A percentile compares a stretch with the other conserved stretches of the same genome.
Conservation (phyloP, 1,140 invertebrate species). For the Chymomyza costata region DNA sequence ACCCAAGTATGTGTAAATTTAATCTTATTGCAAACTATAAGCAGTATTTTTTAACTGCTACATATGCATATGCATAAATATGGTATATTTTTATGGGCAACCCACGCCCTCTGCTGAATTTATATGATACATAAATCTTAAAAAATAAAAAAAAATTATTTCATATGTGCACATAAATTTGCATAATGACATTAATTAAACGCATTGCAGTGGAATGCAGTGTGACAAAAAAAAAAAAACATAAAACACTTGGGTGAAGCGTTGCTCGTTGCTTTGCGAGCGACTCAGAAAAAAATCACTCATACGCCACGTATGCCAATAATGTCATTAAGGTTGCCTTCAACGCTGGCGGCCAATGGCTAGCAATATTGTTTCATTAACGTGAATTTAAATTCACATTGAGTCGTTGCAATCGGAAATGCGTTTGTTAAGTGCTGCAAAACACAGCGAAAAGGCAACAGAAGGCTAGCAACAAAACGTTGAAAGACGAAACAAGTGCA, state of each 20-base stretch:
- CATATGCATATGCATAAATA: conserved; percentile 23
- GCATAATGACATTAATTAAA: conserved; percentile 70
- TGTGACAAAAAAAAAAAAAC: conserved; percentile 8
- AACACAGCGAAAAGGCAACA: neutral
- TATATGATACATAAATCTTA: conserved; percentile 58
- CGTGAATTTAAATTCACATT: conserved; percentile 67
- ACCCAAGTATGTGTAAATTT: no score
- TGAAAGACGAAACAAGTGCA: conserved; percentile 25
- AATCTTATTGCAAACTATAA: no score
- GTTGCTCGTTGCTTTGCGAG: conserved; percentile 1
- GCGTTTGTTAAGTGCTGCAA: conserved; percentile 44
- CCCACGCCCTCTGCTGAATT: conserved; percentile 34
- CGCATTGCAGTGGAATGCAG: conserved; percentile 30
- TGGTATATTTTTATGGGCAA: neutral
- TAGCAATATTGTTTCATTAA: conserved; percentile 65
- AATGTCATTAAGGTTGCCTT: conserved; percentile 54
- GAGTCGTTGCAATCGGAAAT: conserved; percentile 60
- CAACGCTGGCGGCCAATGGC: conserved; percentile 16
- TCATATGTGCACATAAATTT: conserved; percentile 56
- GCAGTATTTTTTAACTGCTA: no score
- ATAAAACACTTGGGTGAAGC: conserved; percentile 16
- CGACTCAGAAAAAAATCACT: conserved; percentile 34
- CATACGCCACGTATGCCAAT: conserved; percentile 60
- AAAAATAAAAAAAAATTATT: conserved; percentile 40
- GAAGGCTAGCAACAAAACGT: neutral